Base-by-base conservation (phyloP, 2,888 invertebrate species). In the Choreutis nemorana region DNA sequence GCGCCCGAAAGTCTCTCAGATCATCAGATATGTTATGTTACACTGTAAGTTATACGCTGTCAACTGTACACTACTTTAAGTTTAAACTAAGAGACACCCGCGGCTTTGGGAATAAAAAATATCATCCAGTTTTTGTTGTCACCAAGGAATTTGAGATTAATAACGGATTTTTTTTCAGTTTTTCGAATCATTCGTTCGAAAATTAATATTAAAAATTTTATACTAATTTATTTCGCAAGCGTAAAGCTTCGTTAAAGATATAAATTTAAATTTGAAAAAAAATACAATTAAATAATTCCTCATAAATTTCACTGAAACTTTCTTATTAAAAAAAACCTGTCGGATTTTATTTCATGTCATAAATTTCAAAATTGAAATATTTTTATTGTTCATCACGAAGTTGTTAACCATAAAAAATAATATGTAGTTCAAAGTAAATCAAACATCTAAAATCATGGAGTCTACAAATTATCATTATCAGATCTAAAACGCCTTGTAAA, bases 1-100 rank as follows among this genome's bases (percentile, higher is more conserved):
- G 50, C 39, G 45, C 48, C 44, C 45, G 55, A 52, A 40, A 40
- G 54, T 60, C 71, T 67, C 73, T 72, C 73, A 72, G 75, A 73
- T 73, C 72, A 65, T 59, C 70, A 65, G 75, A 75, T 73, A 75
- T 39, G 43, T 46, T 30, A 40, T 34, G 46, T n/a, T n/a, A n/a
- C n/a, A n/a, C n/a, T n/a, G n/a, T 61, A 56, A 65, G 51, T 64
- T 60, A 64, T 56, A 48, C 53, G 45, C 39, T 43, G 48, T 42
- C 40, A 34, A 39, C 34, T 33, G 30, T 31, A 36, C 37, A 40
- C 41, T 31, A 38, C 30, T 27, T 33, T 27, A 14, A 23, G 31
- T 23, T 32, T 26, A 33, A 26, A 33, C 29, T 27, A 20, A 27
- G 29, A 27, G 29, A 20, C 23, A 12, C 21, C 20, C 14, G 32